phyloP scores from a whole-genome alignment of 92 coral and sea anemone species.

The Isaurus tuberculatus region DNA sequence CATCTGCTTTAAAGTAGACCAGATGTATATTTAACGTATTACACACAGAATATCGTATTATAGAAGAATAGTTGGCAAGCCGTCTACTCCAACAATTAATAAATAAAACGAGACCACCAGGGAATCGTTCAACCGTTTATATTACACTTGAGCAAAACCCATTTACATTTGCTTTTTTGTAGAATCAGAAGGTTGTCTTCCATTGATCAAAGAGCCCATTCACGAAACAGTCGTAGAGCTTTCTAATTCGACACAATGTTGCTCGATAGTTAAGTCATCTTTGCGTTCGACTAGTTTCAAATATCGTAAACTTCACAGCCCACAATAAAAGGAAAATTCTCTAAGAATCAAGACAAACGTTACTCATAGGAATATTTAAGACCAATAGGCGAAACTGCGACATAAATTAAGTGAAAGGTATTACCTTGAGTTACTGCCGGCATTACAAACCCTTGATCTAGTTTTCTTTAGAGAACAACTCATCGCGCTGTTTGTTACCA shows the following conservation, averaged over 20 bases:
- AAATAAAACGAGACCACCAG: not conserved
- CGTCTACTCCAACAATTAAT: constrained; percentile 3
- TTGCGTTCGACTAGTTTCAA: not conserved
- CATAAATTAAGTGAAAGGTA: constrained; percentile 24
- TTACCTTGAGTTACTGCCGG: constrained; percentile 99
- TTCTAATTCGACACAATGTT: not conserved
- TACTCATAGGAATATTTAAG: not conserved
- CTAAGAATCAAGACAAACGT: not conserved
- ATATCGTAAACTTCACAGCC: constrained; percentile 24
- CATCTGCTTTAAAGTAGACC: not conserved
- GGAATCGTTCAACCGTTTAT: not conserved
- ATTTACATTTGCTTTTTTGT: not conserved
- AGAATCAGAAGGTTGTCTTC: not conserved
- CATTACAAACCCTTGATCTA: constrained; percentile 81
- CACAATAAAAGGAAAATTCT: constrained; percentile 31
- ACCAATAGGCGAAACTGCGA: not conserved
- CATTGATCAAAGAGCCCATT: not conserved
- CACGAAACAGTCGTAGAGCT: not conserved
- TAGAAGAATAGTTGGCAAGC: not conserved
- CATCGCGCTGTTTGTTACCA: constrained; percentile 34
- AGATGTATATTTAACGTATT: not conserved
- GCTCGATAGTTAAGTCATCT: not conserved
- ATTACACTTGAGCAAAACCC: not conserved
- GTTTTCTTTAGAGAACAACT: constrained; percentile 60
- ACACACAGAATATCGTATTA: not conserved